Conservation (phyloP, 2,888 invertebrate species). For the Pterostichus niger region DNA sequence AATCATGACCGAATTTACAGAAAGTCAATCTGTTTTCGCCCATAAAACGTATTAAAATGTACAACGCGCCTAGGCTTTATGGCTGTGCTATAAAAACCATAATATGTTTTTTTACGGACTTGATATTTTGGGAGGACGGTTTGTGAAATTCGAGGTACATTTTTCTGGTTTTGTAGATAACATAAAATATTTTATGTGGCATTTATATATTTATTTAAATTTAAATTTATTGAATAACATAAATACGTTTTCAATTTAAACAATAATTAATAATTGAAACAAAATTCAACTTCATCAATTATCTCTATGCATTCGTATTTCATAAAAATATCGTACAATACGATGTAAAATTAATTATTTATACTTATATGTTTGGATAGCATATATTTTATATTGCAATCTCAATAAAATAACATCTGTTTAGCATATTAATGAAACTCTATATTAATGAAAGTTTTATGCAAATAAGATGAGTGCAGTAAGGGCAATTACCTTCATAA, state of each 20-base stretch:
- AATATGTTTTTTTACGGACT: conserved; percentile 44
- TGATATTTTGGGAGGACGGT: conserved; percentile 20
- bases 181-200: conserved; percentile 16
- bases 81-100: conserved; percentile 30
- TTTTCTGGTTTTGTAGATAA: conserved; percentile 1
- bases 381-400: background rate
- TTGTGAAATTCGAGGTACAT: conserved; percentile 1
- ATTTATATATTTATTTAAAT: conserved; percentile 31
- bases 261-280: background rate
- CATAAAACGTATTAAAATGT: conserved; percentile 37
- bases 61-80: conserved; percentile 33
- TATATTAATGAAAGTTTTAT: conserved; percentile 35
- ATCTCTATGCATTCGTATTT: background rate
- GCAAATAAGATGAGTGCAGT: conserved; percentile 26
- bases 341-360: conserved; percentile 16
- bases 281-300: background rate
- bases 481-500: no score
- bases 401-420: conserved; percentile 32
- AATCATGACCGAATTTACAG: conserved; percentile 35
- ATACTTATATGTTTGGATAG: background rate
- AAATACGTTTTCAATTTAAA: conserved; percentile 12
- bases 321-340: background rate
- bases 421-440: conserved; percentile 36
- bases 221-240: conserved; percentile 16
- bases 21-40: conserved; percentile 20